Conservation (phyloP, 1,140 invertebrate species). For the Atta colombica region DNA sequence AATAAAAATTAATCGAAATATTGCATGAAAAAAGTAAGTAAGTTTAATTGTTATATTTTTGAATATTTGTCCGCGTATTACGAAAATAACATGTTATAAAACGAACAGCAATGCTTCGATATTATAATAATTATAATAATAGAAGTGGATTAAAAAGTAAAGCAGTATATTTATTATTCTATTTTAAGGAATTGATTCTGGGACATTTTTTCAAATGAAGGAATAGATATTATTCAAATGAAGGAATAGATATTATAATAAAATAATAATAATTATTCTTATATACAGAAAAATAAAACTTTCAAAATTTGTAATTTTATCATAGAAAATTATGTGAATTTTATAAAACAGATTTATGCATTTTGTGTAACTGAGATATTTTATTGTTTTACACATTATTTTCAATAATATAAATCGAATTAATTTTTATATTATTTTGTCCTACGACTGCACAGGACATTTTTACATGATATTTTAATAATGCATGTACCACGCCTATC, state of each 20-base stretch:
- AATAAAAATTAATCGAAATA: constrained; percentile 65
- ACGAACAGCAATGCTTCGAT: neutral
- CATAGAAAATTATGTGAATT: constrained; percentile 30
- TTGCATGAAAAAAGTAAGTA: constrained; percentile 39
- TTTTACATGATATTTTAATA: constrained; percentile 57
- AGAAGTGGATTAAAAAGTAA: neutral
- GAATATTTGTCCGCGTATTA: neutral
- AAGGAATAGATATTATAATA: neutral
- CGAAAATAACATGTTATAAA: neutral
- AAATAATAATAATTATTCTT: neutral
- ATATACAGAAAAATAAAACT: neutral
- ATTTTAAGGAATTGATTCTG: neutral
- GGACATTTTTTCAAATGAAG: neutral
- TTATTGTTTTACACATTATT: constrained; percentile 56
- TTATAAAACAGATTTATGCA: constrained; percentile 37
- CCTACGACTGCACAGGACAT: constrained; percentile 46
- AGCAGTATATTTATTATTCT: neutral
- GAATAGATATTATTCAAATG: neutral
- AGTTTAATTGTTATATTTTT: neutral
- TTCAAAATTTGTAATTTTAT: constrained; percentile 19
- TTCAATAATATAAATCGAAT: constrained; percentile 54
- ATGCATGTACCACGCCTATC: constrained; percentile 25
- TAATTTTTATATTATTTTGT: constrained; percentile 58
- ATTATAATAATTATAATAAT: constrained; percentile 1
- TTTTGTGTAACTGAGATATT: constrained; percentile 29